Percentiles rank a stretch among this genome's conserved stretches.
Evolutionary conservation across 2,113 vertebrate genomes (phyloP).

Genomic region (Athene cunicularia): DNA sequence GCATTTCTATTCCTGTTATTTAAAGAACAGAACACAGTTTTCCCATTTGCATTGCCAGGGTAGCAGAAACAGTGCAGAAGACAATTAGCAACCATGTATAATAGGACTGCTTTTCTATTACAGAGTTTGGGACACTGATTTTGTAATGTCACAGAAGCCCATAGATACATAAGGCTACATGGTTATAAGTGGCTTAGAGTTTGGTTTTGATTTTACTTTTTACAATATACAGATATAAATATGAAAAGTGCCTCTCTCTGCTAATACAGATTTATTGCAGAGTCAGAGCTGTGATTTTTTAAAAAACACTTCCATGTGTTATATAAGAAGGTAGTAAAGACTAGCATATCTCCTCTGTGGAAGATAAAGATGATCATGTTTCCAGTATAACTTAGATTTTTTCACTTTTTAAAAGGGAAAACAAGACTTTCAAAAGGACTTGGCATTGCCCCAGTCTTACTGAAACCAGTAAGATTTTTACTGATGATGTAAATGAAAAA

Average conservation of each 20-base stretch:
- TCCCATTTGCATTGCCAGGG: background rate
- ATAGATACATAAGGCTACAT: background rate
- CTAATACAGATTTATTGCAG: background rate
- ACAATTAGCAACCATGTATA: background rate
- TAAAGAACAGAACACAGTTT: background rate
- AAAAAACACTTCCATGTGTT: background rate
- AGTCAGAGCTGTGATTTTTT: background rate
- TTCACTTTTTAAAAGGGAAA: background rate
- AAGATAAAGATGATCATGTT: background rate
- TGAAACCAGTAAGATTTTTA: background rate
- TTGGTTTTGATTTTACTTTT: background rate
- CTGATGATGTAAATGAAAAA: background rate
- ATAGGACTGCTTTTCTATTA: background rate
- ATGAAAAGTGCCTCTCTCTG: background rate
- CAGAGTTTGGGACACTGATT: background rate
- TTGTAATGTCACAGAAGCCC: background rate
- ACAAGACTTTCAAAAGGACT: background rate
- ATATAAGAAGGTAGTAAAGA: background rate
- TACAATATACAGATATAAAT: background rate
- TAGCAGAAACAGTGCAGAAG: background rate
- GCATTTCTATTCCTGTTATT: background rate
- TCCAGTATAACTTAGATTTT: background rate
- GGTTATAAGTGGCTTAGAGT: accelerated
- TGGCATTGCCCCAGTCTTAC: background rate
- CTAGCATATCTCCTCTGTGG: background rate